Conservation (phyloP, 2,113 vertebrate genomes). For the Ceyx melanurus region DNA sequence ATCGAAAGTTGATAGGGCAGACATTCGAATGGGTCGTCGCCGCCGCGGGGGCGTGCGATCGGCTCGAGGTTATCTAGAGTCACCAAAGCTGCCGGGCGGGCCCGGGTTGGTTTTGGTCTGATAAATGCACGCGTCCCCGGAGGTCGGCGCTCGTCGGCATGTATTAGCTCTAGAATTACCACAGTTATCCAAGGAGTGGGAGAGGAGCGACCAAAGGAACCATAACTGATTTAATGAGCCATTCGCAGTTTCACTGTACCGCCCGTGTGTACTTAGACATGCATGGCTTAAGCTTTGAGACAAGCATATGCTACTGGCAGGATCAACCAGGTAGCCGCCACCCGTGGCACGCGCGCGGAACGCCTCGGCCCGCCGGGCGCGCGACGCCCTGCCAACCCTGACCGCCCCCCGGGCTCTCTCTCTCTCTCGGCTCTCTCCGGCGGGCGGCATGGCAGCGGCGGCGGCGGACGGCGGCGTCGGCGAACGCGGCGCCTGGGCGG, state of each 20-base stretch:
- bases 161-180: neutral
- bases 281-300: no score
- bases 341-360: neutral
- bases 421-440: no score
- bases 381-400: neutral
- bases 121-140: neutral
- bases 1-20: constrained; percentile 3
- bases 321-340: no score
- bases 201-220: neutral
- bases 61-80: neutral
- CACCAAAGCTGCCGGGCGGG: neutral
- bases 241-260: neutral
- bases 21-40: neutral
- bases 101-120: neutral
- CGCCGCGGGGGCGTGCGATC: neutral
- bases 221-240: neutral
- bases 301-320: no score
- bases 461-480: no score
- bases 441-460: no score
- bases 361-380: neutral
- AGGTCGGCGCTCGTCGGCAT: neutral
- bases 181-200: neutral
- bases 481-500: neutral
- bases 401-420: neutral
- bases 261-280: no score